Base-by-base conservation (phyloP, 2,888 invertebrate species). In the Monopis laevigella region DNA sequence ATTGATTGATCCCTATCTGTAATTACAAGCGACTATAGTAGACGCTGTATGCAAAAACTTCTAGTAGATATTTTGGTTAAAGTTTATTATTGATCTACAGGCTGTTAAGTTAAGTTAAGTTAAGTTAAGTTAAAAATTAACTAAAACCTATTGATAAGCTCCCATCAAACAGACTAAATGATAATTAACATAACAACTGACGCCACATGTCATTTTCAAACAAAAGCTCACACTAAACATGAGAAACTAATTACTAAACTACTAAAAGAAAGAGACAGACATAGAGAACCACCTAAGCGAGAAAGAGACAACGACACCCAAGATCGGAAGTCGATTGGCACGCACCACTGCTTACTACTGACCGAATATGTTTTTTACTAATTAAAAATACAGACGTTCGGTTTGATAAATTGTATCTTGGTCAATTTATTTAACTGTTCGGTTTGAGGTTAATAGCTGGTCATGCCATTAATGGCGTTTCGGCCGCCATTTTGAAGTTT, bases 321-420 rank as follows among this genome's bases (percentile, higher is more conserved):
- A 69, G 75, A 77, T 78, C 69, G 78, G 78, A 77, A 77, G 62
- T 66, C 57, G 78, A 78, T 78, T 74, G 69, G 59, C 54, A 69
- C 68, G 75, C 74, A 56, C 70, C 70, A 78, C 65, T 69, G 77
- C 71, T 47, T 56, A 54, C 63, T 59, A 54, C 63, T 59, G 65
- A 55, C 70, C 74, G 68, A 77, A 75, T 74, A 63, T 65, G 51
- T 56, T 57, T 67, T 67, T 65, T 65, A 65, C 68, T 75, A 75
- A 77, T 78, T 77, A 77, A 75, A 74, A 75, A 72, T 69, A 63
- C 70, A 59, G 60, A 55, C 58, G 54, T 60, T 59, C 24, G 51
- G 58, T 56, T 62, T 72, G 70, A 73, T 70, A 65, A 66, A 72
- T 73, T 56, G 64, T 63, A 58, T 57, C 53, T 57, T 51, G 61